Base-by-base conservation (phyloP, 2,797 vertebrate species). In the Columba guinea region DNA sequence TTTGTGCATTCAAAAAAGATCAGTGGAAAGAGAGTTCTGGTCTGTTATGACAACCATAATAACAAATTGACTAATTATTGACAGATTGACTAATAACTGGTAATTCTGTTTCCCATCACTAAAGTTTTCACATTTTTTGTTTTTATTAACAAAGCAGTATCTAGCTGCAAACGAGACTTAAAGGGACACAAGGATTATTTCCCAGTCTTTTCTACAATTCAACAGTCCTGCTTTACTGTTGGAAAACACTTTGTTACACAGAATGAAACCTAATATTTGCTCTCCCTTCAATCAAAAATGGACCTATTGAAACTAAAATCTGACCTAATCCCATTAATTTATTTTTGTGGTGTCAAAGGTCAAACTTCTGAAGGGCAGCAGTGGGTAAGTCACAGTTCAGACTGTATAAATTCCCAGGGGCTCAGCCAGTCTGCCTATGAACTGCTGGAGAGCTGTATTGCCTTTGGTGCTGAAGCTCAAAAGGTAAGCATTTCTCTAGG, bases 361-460 rank as follows among this genome's bases (percentile, higher is more conserved):
- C 84, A 92, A 86, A 87, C 49, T 91, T 92, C 67, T 94, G 82
- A 87, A 80, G 46, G 58, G 78, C 19, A 90, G 41, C 34, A 51
- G 68, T 1, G 6, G 73, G 87, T 77, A 65, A 85, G 65, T 84
- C 89, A 74, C 15, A 37, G 37, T 44, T 77, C 65, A 68, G 69
- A 71, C 76, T 53, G 76, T 92, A 96, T 95, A 96, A 96, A 96
- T 91, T 90, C 73, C 34, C 18, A 32, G 37, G 46, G 70, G 20
- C 18, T 86, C 76, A 84, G 83, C 14, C 85, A 90, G 69, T 59
- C 70, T 75, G 26, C 12, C 30, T 34, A 84, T 41, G 35, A 52
- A 84, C 87, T 95, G 88, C 86, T 93, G 85, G 77, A 87, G 75
- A 95, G 90, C 94, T 95, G 88, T 94, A 90, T 59, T 84, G 63